Percentiles rank a stretch among this genome's conserved stretches.
phyloP scores from a whole-genome alignment of 64 coral and sea anemone species.

The Anthopleura sola region DNA sequence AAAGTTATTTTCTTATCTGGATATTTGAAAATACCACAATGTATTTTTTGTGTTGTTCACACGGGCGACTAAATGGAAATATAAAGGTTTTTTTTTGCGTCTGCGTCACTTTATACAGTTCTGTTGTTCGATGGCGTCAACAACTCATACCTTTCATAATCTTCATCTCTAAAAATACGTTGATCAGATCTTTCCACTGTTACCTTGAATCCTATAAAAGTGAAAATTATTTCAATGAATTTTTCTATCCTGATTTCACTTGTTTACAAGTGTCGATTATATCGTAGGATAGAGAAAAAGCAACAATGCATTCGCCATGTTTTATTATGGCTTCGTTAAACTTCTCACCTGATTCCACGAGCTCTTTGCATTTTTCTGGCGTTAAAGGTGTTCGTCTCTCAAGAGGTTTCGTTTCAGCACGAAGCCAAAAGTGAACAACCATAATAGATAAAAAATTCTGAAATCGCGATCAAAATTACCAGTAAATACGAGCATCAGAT shows the following conservation, averaged over 20 bases:
- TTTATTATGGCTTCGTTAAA: neutral
- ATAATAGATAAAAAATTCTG: neutral
- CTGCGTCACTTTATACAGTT: no score
- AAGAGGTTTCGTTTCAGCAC: constrained; percentile 71
- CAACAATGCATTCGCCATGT: neutral
- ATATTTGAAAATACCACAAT: no score
- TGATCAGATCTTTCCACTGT: constrained; percentile 76
- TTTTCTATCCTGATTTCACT: neutral
- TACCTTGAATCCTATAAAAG: constrained; percentile 62
- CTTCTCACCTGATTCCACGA: constrained; percentile 48
- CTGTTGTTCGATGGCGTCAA: no score
- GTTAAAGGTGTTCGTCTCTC: constrained; percentile 70
- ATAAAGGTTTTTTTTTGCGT: no score
- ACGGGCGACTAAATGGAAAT: no score
- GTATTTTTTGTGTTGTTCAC: no score
- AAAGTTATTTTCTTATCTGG: no score
- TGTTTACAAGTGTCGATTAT: neutral
- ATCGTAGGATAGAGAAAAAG: no score
- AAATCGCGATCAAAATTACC: no score
- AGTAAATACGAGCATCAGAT: no score
- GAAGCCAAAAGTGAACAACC: constrained; percentile 68
- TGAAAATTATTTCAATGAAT: neutral
- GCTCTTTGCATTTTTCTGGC: constrained; percentile 67
- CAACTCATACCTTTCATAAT: constrained; percentile 54
- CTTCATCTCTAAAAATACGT: constrained; percentile 50